Conservation (phyloP, 2,888 invertebrate species). For the Acleris sparsana region DNA sequence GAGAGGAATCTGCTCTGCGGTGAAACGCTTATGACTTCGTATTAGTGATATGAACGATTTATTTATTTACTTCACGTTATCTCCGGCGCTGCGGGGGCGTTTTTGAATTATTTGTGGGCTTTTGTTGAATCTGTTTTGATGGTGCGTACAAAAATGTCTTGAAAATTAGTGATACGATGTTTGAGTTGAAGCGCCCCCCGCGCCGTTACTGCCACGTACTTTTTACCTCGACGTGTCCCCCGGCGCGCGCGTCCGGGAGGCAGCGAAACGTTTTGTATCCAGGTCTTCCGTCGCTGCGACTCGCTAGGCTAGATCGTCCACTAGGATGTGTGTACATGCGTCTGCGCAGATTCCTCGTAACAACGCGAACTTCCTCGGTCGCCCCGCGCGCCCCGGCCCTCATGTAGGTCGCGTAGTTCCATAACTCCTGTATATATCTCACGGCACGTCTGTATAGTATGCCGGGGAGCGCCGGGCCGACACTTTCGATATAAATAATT, state of each 20-base stretch:
- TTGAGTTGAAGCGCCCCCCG: not conserved
- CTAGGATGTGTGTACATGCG: conserved; percentile 32
- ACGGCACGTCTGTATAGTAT: conserved; percentile 7
- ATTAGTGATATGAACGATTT: conserved; percentile 45
- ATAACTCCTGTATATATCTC: conserved; percentile 22
- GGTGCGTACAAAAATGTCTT: conserved; percentile 4
- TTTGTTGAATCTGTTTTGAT: conserved; percentile 1
- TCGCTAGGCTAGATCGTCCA: conserved; percentile 32
- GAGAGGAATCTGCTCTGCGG: conserved; percentile 40
- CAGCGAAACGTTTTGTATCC: conserved; percentile 48
- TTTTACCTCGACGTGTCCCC: not conserved
- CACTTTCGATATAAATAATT: conserved; percentile 37
- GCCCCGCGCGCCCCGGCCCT: conserved; percentile 5
- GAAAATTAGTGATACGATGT: conserved; percentile 3
- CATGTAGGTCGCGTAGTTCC: conserved; percentile 10
- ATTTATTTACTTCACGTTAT: conserved; percentile 49
- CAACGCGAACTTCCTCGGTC: conserved; percentile 5
- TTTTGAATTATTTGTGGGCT: not conserved
- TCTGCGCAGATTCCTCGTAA: conserved; percentile 26
- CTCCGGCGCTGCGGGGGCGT: conserved; percentile 15
- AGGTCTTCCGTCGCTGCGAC: conserved; percentile 66
- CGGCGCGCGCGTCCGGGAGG: not conserved
- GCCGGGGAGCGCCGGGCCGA: conserved; percentile 29
- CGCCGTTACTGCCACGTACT: conserved; percentile 5
- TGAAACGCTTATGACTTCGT: conserved; percentile 44